Conservation (phyloP, 2,113 vertebrate genomes). For the Coptodon rendalli region DNA sequence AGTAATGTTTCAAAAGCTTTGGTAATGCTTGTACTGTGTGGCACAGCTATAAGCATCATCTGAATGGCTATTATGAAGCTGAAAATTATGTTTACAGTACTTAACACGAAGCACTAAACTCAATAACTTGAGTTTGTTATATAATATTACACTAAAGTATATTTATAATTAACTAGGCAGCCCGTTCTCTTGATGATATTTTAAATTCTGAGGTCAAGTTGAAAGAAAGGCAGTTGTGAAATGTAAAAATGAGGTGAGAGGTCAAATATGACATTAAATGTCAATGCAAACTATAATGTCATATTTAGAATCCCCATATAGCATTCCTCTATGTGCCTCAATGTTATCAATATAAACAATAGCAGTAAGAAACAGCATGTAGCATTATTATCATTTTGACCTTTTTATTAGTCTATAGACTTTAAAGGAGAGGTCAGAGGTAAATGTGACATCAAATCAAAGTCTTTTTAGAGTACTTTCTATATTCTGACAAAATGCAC, state of each 20-base stretch:
- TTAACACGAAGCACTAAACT: not conserved
- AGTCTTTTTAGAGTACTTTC: not conserved
- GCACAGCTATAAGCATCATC: not conserved
- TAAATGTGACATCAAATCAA: not conserved
- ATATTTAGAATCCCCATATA: not conserved
- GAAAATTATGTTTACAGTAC: not conserved
- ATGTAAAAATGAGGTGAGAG: not conserved
- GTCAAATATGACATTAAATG: not conserved
- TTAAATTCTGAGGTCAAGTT: not conserved
- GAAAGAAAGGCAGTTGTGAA: not conserved
- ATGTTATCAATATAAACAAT: not conserved
- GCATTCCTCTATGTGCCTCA: not conserved
- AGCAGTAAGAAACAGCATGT: not conserved
- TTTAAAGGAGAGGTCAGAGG: not conserved
- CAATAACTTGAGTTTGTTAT: not conserved
- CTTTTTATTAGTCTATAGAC: not conserved
- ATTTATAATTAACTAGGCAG: not conserved
- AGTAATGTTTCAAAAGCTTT: not conserved
- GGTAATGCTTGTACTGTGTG: not conserved
- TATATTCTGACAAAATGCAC: not conserved
- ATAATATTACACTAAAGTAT: not conserved
- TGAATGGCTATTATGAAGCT: not conserved
- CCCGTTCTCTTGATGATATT: fast-evolving
- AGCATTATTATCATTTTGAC: not conserved
- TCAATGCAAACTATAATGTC: not conserved